A percentile compares a stretch with the other conserved stretches of the same genome.
Conservation (phyloP, 1,140 invertebrate species). For the Mizuhopecten yessoensis region DNA sequence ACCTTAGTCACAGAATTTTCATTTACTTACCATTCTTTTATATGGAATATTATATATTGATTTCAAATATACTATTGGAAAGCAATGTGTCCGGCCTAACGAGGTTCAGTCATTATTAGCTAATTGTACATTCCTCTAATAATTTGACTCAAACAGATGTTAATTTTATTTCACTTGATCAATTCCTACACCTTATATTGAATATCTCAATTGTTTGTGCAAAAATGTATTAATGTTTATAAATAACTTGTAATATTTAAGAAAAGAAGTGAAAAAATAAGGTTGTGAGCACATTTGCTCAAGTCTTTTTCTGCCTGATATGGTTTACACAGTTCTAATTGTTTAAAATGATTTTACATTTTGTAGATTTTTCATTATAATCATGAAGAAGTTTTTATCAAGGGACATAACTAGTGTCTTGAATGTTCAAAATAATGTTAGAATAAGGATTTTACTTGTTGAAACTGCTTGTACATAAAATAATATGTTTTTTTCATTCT, state of each 20-base stretch:
- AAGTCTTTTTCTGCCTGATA: not conserved
- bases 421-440: not conserved
- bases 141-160: no score
- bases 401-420: not conserved
- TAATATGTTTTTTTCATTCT: no score
- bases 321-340: not conserved
- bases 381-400: not conserved
- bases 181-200: not conserved
- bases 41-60: no score
- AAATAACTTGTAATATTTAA: not conserved
- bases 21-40: no score
- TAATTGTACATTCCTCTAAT: no score
- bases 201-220: not conserved
- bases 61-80: no score
- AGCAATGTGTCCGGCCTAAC: no score
- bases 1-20: no score
- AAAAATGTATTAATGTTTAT: not conserved
- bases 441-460: not conserved
- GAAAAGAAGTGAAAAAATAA: not conserved
- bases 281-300: slow-evolving; percentile 1
- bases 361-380: not conserved
- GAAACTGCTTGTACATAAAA: not conserved
- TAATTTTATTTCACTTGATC: not conserved
- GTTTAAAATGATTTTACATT: no score
- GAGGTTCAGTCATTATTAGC: not conserved